These are phyloP conservation scores for Pammene fasciana DNA, from an alignment of 2,888 invertebrate genomes.

Conservation along the genomic window DNA sequence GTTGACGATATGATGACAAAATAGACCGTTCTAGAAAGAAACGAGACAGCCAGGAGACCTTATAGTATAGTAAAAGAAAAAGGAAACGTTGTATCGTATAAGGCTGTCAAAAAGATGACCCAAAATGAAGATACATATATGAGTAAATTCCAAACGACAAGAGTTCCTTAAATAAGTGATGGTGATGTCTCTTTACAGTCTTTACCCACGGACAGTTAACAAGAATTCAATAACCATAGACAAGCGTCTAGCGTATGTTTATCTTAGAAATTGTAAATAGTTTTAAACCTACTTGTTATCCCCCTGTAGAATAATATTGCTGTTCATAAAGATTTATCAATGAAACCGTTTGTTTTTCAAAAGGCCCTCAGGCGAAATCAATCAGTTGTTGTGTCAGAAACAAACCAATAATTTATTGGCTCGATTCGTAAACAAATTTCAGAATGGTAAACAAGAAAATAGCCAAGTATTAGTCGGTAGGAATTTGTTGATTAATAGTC, in stretches of 20 bases:
- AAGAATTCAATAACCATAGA: not conserved
- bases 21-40: too few species aligned
- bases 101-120: too few species aligned
- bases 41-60: too few species aligned
- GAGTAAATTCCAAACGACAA: too few species aligned
- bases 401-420: slow-evolving; percentile 44
- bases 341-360: slow-evolving; percentile 42
- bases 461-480: slow-evolving; percentile 24
- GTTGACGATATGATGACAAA: too few species aligned
- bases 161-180: too few species aligned
- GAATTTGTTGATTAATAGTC: slow-evolving; percentile 28
- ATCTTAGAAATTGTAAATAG: not conserved
- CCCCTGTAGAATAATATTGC: not conserved
- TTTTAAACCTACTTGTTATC: not conserved
- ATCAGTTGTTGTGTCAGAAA: slow-evolving; percentile 46
- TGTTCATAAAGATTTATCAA: not conserved
- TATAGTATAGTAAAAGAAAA: too few species aligned
- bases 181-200: too few species aligned
- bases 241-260: not conserved
- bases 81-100: too few species aligned
- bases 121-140: too few species aligned
- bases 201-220: too few species aligned
- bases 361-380: slow-evolving; percentile 43
- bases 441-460: slow-evolving; percentile 34
- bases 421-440: slow-evolving; percentile 32